Evolutionary conservation across 1,140 invertebrate genomes (phyloP), one percentile per base, ranked within the genome.

Genomic region (Tetragonula clypearis): DNA sequence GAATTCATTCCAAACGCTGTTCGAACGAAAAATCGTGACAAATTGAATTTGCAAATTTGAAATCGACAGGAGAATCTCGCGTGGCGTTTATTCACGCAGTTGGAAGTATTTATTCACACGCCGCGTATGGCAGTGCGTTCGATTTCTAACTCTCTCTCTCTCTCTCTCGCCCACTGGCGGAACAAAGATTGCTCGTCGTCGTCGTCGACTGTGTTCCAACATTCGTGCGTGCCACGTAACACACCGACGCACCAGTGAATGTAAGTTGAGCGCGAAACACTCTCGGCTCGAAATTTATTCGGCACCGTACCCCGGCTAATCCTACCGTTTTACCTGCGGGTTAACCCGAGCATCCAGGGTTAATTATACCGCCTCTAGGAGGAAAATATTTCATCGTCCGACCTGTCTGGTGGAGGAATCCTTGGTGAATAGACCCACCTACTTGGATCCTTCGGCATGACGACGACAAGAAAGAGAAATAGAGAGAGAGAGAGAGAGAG

Each of bases 331-430:
- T 87, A 86, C 84, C 88, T 87, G 83, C 74, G 79, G 72, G 68
- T 88, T 82, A 89, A 88, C 72, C 88, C 73, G 87, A 79, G 77
- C 87, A 78, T 86, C 86, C 21, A 82, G 87, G 87, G 88, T 89
- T 88, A 89, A 89, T 89, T 89, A 88, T 86, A 77, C 87, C 84
- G 84, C 84, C 56, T 60, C 62, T 35, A 55, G 88, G 73, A 58
- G 41, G 71, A 66, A 87, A 65, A 89, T 89, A 89, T 88, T 89
- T 89, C 87, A 89, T 86, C 83, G 41, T 49, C 73, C 69, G 35
- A 49, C 41, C 41, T 6, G 41, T 0, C 41, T 49, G 55, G 86
- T 55, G 49, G 66, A 77, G 49, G 66, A 77, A 85, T 68, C 82
- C 60, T 72, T 66, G 75, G 69, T 30, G 30, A 41, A 80, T 69